Conservation (phyloP, 1,140 invertebrate species). For the Dinoponera quadriceps region DNA sequence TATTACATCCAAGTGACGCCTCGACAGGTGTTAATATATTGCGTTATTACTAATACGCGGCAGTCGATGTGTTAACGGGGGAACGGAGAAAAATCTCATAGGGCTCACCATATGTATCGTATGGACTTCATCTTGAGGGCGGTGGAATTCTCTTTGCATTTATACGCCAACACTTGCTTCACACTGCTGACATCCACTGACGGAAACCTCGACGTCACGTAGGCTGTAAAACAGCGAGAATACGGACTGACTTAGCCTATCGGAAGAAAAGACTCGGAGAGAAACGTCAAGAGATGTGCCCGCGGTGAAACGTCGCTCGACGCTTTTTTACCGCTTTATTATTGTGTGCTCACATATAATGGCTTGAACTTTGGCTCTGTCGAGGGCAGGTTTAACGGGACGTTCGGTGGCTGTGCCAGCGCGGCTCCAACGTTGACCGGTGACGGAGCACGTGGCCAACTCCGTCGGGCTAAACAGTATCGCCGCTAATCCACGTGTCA, state of each 20-base stretch:
- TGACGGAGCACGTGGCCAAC: constrained; percentile 90
- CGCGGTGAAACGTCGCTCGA: not conserved
- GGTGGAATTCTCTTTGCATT: constrained; percentile 91
- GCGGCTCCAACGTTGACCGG: constrained; percentile 90
- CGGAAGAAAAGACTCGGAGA: not conserved
- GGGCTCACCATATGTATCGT: constrained; percentile 87
- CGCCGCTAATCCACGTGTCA: constrained; percentile 90
- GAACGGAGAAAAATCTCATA: not conserved
- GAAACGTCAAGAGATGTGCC: not conserved
- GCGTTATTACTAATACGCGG: no score
- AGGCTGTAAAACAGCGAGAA: constrained; percentile 85
- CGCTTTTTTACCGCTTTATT: not conserved
- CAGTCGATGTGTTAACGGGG: not conserved
- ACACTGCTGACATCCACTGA: constrained; percentile 90
- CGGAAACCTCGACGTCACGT: constrained; percentile 90
- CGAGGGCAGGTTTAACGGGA: constrained; percentile 90
- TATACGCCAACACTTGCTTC: constrained; percentile 91
- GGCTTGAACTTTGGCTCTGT: constrained; percentile 90
- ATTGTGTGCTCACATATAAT: constrained; percentile 88
- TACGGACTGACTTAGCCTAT: not conserved
- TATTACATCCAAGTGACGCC: no score
- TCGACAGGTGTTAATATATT: no score
- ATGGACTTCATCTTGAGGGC: constrained; percentile 90
- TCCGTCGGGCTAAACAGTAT: constrained; percentile 91
- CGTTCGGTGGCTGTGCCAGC: constrained; percentile 89